Percentiles rank a stretch among this genome's conserved stretches.
phyloP scores from a whole-genome alignment of 2,113 vertebrate species.

The Tragelaphus scriptus region DNA sequence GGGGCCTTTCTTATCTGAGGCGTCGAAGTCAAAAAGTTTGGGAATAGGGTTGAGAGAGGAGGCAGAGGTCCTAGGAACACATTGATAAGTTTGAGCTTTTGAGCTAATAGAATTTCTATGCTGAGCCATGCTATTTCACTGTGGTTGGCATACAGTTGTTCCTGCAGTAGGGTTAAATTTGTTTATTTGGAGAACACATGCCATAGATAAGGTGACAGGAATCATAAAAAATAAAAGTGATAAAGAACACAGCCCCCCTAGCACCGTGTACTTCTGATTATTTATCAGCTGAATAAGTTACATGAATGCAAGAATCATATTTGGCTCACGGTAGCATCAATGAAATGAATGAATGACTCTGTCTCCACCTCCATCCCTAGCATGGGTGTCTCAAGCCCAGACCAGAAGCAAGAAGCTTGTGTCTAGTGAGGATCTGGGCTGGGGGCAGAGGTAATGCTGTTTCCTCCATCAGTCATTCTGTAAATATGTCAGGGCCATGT shows the following conservation, averaged over 20 bases:
- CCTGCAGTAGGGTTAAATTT: background rate
- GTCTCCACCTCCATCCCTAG: background rate
- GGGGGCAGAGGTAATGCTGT: background rate
- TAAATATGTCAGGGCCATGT: background rate
- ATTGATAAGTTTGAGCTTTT: background rate
- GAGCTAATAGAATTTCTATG: background rate
- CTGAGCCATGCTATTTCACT: background rate
- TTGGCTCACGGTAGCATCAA: background rate
- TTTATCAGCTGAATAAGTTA: background rate
- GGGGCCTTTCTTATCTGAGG: background rate
- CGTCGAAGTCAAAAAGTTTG: background rate
- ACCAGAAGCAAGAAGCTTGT: background rate
- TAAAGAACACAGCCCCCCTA: background rate
- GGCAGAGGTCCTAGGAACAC: background rate
- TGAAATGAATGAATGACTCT: background rate
- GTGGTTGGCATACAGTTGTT: background rate
- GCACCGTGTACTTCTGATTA: background rate
- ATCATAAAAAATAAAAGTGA: background rate
- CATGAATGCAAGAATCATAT: background rate
- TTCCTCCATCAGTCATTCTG: background rate
- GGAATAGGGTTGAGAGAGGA: background rate
- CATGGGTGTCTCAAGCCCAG: background rate
- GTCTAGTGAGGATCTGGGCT: background rate
- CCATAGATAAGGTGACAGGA: background rate
- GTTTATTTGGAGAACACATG: slow-evolving; percentile 23